Conservation (phyloP, 2,888 invertebrate species). For the Amorpha juglandis region DNA sequence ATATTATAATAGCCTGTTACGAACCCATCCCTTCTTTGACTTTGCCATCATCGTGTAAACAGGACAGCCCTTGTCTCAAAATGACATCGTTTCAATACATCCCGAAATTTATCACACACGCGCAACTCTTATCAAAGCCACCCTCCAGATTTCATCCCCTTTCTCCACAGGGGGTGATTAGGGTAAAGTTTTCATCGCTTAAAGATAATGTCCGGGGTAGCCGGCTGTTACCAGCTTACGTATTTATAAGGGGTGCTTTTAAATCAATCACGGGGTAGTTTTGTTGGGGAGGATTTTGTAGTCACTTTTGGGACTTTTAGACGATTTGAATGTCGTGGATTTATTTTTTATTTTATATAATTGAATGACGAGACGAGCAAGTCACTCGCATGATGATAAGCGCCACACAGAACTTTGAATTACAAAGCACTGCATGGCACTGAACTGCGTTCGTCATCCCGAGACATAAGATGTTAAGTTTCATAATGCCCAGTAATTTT, state of each 20-base stretch:
- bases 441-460: too few relatives aligned
- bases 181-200: slow-evolving; percentile 28
- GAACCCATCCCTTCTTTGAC: too few relatives aligned
- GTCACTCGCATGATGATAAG: too few relatives aligned
- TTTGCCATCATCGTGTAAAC: too few relatives aligned
- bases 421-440: too few relatives aligned
- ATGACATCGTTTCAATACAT: not conserved
- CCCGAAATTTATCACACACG: slow-evolving; percentile 14
- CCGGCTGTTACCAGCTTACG: slow-evolving; percentile 22
- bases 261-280: slow-evolving; percentile 23
- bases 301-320: not conserved
- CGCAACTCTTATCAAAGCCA: slow-evolving; percentile 2
- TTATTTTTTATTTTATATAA: too few relatives aligned
- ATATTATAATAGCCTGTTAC: too few relatives aligned
- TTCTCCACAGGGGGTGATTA: slow-evolving; percentile 23
- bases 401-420: too few relatives aligned
- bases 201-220: slow-evolving; percentile 21
- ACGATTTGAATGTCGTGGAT: not conserved
- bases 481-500: too few relatives aligned
- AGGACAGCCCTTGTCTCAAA: not conserved
- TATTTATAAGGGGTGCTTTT: slow-evolving; percentile 22
- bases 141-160: slow-evolving; percentile 11
- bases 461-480: too few relatives aligned
- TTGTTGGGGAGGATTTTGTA: not conserved
- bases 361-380: too few relatives aligned